These are phyloP conservation scores for Hypomesus transpacificus DNA, from an alignment of 2,113 vertebrate genomes.

Conservation along the genomic window DNA sequence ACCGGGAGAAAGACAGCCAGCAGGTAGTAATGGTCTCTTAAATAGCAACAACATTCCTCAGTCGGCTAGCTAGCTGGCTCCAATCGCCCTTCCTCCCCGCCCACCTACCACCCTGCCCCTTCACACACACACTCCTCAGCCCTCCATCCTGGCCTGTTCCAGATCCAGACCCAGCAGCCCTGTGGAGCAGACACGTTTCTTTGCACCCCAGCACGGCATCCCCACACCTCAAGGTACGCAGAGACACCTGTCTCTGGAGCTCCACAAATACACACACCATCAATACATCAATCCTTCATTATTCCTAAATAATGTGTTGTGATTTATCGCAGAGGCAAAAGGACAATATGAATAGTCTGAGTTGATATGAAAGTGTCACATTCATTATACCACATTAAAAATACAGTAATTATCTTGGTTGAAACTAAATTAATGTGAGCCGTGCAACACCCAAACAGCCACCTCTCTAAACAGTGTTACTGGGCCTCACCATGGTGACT, in stretches of 20 bases:
- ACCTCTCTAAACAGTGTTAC: neutral
- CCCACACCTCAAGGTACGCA: conserved; percentile 3
- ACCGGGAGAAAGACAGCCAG: conserved; percentile 67
- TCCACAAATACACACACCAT: conserved; percentile 19
- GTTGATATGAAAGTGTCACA: too few relatives aligned
- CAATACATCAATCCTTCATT: neutral
- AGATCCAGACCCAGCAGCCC: conserved; percentile 25
- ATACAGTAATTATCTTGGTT: too few relatives aligned
- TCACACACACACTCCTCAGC: too few relatives aligned
- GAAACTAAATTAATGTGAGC: too few relatives aligned
- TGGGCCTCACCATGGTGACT: neutral
- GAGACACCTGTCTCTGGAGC: neutral
- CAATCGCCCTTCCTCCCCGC: conserved; percentile 23
- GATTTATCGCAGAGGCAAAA: too few relatives aligned
- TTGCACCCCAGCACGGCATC: conserved; percentile 8
- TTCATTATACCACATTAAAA: too few relatives aligned
- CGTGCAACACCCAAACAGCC: too few relatives aligned
- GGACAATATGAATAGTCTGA: too few relatives aligned
- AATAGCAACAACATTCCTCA: conserved; percentile 76
- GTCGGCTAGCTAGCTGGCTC: conserved; percentile 24
- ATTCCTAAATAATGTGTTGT: too few relatives aligned
- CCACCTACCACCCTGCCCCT: neutral
- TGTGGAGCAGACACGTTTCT: conserved; percentile 38
- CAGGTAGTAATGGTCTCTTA: conserved; percentile 79
- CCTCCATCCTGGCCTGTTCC: too few relatives aligned